Base-by-base conservation (phyloP, 2,797 vertebrate genomes). In the Helarctos malayanus region DNA sequence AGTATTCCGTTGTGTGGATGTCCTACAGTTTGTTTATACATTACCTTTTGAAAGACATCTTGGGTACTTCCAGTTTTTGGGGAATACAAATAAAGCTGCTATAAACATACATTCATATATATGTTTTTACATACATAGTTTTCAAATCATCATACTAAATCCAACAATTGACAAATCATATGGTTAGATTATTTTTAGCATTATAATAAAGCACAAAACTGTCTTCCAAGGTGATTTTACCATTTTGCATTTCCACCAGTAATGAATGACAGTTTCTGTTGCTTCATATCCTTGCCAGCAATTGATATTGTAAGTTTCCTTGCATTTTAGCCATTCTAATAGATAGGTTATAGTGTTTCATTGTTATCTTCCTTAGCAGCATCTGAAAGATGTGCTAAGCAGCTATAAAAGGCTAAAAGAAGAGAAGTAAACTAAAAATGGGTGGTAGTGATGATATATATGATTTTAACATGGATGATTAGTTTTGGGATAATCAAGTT, bases 11-110 rank as follows among this genome's bases (percentile, higher is more conserved):
- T 82, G 4, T 47, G 38, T 41, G 9, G 49, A 41, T 35, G 5
- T 57, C 49, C 27, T 23, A 76, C 11, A 52, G 16, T 41, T 89
- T 78, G 11, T 78, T 89, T 89, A 83, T 69, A 11, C 52, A 49
- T 57, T 78, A 57, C 78, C 21, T 78, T 92, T 92, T 89, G 54
- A 89, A 95, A 32, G 57, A 69, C 16, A 59, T 76, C 27, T 49
- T 68, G 29, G 13, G 19, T 85, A 15, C 61, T 35, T 81, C 35
- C 41, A 87, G 35, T 57, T 79, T 90, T 96, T 41, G 38, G 57
- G 75, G 38, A 41, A 71, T 81, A 49, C 63, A 19, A 75, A 57
- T 73, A 68, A 65, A 79, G 63, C 14, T 49, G 5, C 47, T 71
- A 65, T 75, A 81, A 86, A 69, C 61, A 52, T 54, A 29, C 11